A percentile compares a stretch with the other conserved stretches of the same genome.
Evolutionary conservation across 1,140 invertebrate genomes (phyloP).

Genomic region (Centruroides vittatus): DNA sequence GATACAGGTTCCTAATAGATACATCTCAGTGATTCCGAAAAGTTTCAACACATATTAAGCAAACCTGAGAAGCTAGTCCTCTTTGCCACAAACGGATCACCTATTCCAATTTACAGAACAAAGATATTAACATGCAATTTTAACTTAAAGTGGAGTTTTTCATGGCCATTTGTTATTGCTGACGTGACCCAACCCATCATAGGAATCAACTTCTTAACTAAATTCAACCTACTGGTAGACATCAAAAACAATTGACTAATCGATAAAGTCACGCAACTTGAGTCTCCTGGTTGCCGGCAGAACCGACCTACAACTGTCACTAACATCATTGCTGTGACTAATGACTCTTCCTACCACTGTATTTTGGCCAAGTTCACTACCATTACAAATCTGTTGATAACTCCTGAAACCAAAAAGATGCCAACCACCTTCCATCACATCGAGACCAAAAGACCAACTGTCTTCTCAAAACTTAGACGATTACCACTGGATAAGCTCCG

Average conservation of each 20-base stretch:
- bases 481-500: too few species aligned
- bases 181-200: constrained; percentile 9
- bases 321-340: too few species aligned
- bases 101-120: constrained; percentile 1
- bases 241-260: not conserved
- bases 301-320: too few species aligned
- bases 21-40: too few species aligned
- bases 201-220: constrained; percentile 7
- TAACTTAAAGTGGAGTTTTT: not conserved
- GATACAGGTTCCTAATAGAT: constrained; percentile 3
- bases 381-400: too few species aligned
- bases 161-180: constrained; percentile 2
- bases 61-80: not conserved
- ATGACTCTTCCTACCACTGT: too few species aligned
- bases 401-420: too few species aligned
- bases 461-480: too few species aligned
- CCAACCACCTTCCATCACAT: too few species aligned
- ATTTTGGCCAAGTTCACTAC: too few species aligned
- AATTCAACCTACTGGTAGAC: constrained; percentile 6
- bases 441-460: too few species aligned
- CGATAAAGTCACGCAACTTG: not conserved
- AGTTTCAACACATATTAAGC: too few species aligned
- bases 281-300: not conserved
- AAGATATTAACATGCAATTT: constrained; percentile 1
- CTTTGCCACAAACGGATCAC: constrained; percentile 2